These are phyloP conservation scores for Nanorana parkeri DNA, from an alignment of 2,113 vertebrate species.

Conservation along the genomic window DNA sequence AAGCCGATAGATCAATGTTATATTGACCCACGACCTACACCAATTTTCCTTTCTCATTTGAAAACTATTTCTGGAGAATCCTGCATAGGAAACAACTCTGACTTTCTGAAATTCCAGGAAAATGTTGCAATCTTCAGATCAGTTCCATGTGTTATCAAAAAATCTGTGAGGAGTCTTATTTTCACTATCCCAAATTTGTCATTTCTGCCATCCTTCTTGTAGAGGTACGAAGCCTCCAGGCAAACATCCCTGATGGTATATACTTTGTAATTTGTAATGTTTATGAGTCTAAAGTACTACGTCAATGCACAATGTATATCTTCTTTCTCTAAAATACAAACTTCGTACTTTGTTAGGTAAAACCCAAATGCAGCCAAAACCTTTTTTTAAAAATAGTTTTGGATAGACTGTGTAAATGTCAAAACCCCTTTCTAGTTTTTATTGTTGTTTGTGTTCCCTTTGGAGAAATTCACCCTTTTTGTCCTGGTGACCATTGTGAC, in stretches of 20 bases:
- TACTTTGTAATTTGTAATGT: background rate
- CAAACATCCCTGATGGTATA: background rate
- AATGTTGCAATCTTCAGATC: conserved; percentile 44
- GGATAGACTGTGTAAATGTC: no score
- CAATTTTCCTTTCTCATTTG: background rate
- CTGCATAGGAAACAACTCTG: background rate
- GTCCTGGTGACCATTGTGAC: no score
- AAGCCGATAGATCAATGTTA: background rate
- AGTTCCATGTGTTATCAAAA: conserved; percentile 16
- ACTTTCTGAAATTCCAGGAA: conserved; percentile 11
- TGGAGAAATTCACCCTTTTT: no score
- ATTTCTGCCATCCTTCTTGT: background rate
- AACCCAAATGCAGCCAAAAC: no score
- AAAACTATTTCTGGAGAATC: conserved; percentile 32
- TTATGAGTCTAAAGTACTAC: background rate
- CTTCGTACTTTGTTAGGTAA: no score
- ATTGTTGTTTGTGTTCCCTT: no score
- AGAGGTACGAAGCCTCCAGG: background rate
- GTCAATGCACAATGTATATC: no score
- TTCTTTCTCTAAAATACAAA: no score
- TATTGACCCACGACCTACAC: background rate
- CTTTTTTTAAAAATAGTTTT: no score
- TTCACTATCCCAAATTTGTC: background rate
- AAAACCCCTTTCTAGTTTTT: no score
- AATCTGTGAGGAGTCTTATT: background rate